These are phyloP conservation scores for Urechis unicinctus DNA, from an alignment of 2,888 invertebrate species.

Conservation along the genomic window DNA sequence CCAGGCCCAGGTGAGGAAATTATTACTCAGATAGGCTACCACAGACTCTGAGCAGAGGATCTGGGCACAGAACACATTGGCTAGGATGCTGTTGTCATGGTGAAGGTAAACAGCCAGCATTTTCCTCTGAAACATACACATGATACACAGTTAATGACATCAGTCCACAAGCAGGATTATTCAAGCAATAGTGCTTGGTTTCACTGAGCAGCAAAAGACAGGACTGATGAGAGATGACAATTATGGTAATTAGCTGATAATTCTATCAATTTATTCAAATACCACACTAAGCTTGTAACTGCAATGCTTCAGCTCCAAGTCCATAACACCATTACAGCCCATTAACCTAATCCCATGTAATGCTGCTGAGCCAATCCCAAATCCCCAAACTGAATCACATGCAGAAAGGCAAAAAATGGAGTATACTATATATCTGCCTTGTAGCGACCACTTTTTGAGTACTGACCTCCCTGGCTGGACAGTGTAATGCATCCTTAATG, in stretches of 20 bases:
- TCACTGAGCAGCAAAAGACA: not conserved
- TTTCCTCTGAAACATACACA: constrained; percentile 64
- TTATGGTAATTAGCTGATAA: no score
- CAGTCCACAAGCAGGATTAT: not conserved
- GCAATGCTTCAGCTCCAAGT: no score
- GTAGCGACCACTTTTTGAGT: no score
- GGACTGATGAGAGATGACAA: not conserved
- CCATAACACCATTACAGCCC: no score
- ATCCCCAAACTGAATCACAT: no score
- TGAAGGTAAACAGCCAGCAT: constrained; percentile 91
- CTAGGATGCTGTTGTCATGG: constrained; percentile 87
- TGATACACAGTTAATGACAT: no score
- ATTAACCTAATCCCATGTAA: no score
- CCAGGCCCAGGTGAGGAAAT: constrained; percentile 96
- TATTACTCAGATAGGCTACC: constrained; percentile 77
- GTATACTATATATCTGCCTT: not conserved
- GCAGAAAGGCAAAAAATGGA: not conserved
- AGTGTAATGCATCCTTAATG: constrained; percentile 79
- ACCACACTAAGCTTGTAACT: no score
- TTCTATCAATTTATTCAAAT: no score
- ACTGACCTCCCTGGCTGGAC: constrained; percentile 80
- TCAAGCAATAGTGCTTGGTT: not conserved
- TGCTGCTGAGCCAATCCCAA: no score
- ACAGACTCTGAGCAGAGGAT: constrained; percentile 86
- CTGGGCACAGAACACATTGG: constrained; percentile 96